Base-by-base conservation (phyloP, 2,888 invertebrate species). In the Agrotis clavis region DNA sequence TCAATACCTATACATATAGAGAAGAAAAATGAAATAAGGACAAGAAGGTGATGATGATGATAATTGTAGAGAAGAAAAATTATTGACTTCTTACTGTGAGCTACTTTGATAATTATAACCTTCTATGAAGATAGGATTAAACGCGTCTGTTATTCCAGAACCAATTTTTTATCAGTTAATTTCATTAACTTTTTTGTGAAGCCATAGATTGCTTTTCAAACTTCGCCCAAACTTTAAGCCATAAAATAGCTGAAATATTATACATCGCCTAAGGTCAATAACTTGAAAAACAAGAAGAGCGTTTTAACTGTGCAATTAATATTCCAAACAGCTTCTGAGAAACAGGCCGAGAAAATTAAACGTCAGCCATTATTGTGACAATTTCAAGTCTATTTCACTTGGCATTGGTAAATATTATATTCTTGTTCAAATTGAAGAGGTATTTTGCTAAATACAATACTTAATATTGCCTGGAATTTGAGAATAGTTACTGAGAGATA, bases 221-320 rank as follows among this genome's bases (percentile, higher is more conserved):
- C 30, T 45, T 18, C 0, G 0, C 16, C 1, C 0, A 18, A 48
- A 25, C 4, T 41, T 71, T 21, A 14, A 4, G 25, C 16, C 48
- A 13, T 4, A 25, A 67, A 62, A 62, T 13, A 51, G 7, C 19
- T 18, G 18, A 60, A 64, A 60, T 25, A 54, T 54, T 69, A 60
- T 64, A 50, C 5, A 64, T 56, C 9, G 18, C 4, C 14, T 25
- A 61, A 64, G 50, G 41, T 51, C 61, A 61, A 56, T 47, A 53
- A 14, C 4, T 54, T 21, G 4, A 16, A 14, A 1, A 51, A 65
- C 71, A 71, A 35, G 64, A 4, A 25, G 71, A 64, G 7, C 19
- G 13, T 56, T 65, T 76, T 21, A 77, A 51, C 50, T 16, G 1
- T 13, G 48, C n/a, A 54, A 64, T 76, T 76, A 61, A 77, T 47